Evolutionary conservation across 2,113 vertebrate genomes (phyloP).

Genomic region (Tachysurus fulvidraco): DNA sequence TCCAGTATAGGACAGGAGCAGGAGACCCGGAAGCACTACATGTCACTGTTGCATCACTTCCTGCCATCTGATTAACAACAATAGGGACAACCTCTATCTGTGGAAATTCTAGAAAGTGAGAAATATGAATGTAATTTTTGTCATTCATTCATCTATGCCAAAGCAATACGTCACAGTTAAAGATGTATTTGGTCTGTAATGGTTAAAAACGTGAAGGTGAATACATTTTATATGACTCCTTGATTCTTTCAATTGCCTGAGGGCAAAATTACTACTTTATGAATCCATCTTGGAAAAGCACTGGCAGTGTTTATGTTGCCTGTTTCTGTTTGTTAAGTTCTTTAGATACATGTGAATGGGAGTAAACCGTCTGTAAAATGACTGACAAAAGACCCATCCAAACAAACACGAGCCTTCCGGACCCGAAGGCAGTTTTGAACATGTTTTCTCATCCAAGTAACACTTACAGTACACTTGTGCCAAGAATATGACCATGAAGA

Average conservation of each 20-base stretch:
- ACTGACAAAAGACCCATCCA: not conserved
- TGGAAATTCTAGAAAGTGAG: slow-evolving; percentile 77
- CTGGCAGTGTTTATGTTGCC: not conserved
- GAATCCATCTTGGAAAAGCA: not conserved
- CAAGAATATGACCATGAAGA: not conserved
- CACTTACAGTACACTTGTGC: not conserved
- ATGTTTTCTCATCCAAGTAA: not conserved
- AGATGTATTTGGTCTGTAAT: not conserved
- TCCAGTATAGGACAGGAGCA: slow-evolving; percentile 83
- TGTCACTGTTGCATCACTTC: slow-evolving; percentile 78
- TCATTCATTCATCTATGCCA: not conserved
- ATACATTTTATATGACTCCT: not conserved
- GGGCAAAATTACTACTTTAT: not conserved
- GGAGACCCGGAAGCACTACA: slow-evolving; percentile 84
- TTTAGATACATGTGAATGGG: not conserved
- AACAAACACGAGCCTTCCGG: not conserved
- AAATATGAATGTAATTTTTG: slow-evolving; percentile 10
- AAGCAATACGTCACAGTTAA: not conserved
- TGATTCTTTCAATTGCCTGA: not conserved
- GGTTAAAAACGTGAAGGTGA: not conserved
- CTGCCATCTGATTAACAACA: slow-evolving; percentile 83
- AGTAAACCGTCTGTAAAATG: not conserved
- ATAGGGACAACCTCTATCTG: slow-evolving; percentile 78
- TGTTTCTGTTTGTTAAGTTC: not conserved
- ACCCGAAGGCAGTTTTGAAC: not conserved